A percentile compares a stretch with the other conserved stretches of the same genome.
Conservation (phyloP, 1,140 invertebrate genomes). For the Drosophila novamexicana region DNA sequence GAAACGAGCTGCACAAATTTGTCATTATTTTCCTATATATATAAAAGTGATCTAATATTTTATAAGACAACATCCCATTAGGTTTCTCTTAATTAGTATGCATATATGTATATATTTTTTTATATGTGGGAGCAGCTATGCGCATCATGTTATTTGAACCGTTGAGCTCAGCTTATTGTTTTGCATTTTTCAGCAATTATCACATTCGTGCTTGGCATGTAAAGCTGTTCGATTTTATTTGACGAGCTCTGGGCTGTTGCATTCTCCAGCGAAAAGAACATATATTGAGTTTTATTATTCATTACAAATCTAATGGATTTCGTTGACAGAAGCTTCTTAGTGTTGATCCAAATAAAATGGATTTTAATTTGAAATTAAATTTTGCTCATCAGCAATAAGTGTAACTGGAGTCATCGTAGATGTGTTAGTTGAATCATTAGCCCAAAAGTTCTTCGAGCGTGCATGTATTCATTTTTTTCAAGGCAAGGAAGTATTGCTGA, state of each 20-base stretch:
- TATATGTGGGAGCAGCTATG: constrained; percentile 6
- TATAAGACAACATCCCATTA: background rate
- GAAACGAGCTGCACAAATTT: background rate
- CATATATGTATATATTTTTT: background rate
- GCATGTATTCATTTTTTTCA: background rate
- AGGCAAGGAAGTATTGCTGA: background rate
- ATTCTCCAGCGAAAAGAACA: background rate
- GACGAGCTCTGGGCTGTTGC: too few species aligned
- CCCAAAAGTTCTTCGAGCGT: too few species aligned
- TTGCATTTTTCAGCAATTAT: constrained; percentile 50
- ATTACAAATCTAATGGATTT: too few species aligned
- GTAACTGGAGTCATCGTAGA: too few species aligned
- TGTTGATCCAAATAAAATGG: too few species aligned
- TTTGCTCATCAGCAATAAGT: too few species aligned
- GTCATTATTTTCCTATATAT: background rate
- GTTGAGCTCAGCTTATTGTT: constrained; percentile 22
- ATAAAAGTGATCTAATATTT: constrained; percentile 1
- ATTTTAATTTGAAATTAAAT: too few species aligned
- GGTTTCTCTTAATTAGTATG: background rate
- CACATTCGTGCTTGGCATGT: constrained; percentile 24
- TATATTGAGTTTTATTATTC: too few species aligned
- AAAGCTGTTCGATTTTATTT: constrained; percentile 5
- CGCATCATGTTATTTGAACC: constrained; percentile 6
- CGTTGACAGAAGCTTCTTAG: too few species aligned
- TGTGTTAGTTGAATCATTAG: too few species aligned